Percentiles rank a stretch among this genome's conserved stretches.
Evolutionary conservation across 1,140 invertebrate genomes (phyloP).

Genomic region (Theocolax elegans): DNA sequence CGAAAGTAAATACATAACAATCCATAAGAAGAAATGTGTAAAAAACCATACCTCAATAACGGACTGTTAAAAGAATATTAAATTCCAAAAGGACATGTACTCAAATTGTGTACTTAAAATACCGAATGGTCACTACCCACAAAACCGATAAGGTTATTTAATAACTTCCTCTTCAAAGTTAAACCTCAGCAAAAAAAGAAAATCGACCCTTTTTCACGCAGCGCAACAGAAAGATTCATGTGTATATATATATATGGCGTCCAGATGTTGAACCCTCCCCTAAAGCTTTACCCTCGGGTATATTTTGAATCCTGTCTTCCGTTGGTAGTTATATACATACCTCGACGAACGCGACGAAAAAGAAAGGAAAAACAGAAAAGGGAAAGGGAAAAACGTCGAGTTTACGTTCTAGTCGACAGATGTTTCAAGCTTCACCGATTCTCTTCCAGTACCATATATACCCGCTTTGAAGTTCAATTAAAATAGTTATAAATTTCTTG

Average conservation of each 20-base stretch:
- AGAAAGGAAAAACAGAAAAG: background rate
- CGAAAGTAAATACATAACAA: too few relatives aligned
- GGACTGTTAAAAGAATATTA: too few relatives aligned
- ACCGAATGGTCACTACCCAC: too few relatives aligned
- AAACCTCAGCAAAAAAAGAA: background rate
- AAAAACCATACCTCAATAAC: too few relatives aligned
- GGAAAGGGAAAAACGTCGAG: conserved; percentile 1
- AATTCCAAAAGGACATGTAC: too few relatives aligned
- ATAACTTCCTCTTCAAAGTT: conserved; percentile 4
- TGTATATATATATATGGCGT: background rate
- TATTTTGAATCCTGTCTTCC: conserved; percentile 31
- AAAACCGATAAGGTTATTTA: conserved; percentile 20
- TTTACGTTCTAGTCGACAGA: conserved; percentile 17
- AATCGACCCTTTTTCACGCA: conserved; percentile 6
- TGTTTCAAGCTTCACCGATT: background rate
- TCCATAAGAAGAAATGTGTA: too few relatives aligned
- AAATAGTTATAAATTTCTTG: background rate
- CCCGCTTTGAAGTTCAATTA: background rate
- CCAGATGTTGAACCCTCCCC: conserved; percentile 22
- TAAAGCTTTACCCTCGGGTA: background rate
- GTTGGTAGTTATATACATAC: background rate
- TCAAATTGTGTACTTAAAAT: too few relatives aligned
- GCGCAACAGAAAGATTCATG: background rate
- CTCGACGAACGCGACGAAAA: conserved; percentile 5
- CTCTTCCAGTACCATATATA: too few relatives aligned